A percentile compares a stretch with the other conserved stretches of the same genome.
These are phyloP conservation scores for Zapus hudsonius DNA, from an alignment of 2,113 vertebrate species.

Conservation along the genomic window DNA sequence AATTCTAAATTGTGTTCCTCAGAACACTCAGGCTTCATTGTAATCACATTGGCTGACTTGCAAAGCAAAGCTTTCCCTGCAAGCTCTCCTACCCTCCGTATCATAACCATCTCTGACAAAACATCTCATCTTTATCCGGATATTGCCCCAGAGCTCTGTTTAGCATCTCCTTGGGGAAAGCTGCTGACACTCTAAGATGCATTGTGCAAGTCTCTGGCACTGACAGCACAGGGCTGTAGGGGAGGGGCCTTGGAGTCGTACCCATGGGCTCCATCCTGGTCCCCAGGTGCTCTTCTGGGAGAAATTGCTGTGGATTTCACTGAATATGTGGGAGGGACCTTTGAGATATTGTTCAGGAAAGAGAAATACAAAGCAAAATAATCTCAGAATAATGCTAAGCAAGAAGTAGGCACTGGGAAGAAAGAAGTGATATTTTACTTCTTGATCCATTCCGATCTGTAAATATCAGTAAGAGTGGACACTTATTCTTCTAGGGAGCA, in stretches of 20 bases:
- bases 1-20: neutral
- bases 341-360: conserved; percentile 4
- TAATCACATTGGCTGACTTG: neutral
- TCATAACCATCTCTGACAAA: neutral
- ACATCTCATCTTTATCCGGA: neutral
- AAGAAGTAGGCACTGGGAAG: neutral
- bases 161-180: neutral
- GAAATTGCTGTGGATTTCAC: neutral
- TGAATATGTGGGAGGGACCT: neutral
- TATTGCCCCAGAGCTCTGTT: neutral
- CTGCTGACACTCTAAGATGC: neutral
- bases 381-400: neutral
- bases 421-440: conserved; percentile 17
- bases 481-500: neutral
- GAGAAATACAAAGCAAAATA: neutral
- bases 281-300: neutral
- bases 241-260: neutral
- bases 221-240: neutral
- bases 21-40: neutral
- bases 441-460: neutral
- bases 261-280: neutral
- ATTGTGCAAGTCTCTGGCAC: neutral
- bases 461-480: neutral
- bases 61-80: neutral
- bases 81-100: neutral